Base-by-base conservation (phyloP, 2,113 vertebrate genomes). In the Fulica atra region DNA sequence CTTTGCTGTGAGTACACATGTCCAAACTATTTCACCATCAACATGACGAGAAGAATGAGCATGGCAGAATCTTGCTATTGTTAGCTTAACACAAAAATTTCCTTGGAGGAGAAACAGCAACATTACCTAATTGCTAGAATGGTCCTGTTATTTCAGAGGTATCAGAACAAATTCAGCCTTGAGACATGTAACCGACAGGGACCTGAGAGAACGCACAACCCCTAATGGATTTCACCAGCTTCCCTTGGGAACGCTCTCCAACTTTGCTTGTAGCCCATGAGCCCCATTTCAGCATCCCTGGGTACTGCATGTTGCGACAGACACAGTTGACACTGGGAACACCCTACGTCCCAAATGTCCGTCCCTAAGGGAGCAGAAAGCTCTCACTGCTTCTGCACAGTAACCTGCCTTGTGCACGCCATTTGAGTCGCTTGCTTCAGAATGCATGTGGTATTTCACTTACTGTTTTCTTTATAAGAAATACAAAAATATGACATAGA, bases 281-380 rank as follows among this genome's bases (percentile, higher is more conserved):
- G 20, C 11, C 8, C 44, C 10, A 28, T 70, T 86, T 89, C 86
- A 88, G 28, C 44, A 48, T 5, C 4, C 16, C 14, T 40, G 44
- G 24, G 14, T 42, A 61, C 26, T 53, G 8, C 4, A 2, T 6
- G 3, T 21, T 74, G 10, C 4, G 11, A 16, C 3, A 1, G 10
- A 66, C 4, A 16, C 1, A 2, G 5, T 15, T 71, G n/a, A 23
- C 14, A 20, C 5, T 69, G 17, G 28, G n/a, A 50, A 54, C 4
- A 1, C 11, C 0, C 0, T 54, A 35, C 1, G 6, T 60, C 33
- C 59, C 7, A 1, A 5, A 4, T 61, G 59, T 65, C 44, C 38
- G 33, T 13, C 53, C 4, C 18, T 57, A 21, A 48, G 36, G 33
- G 33, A 42, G 28, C 16, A 76, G 13, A 42, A 5, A 57, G 2